Percentiles rank a stretch among this genome's conserved stretches.
Evolutionary conservation across 2,888 invertebrate species (phyloP).

Genomic region (Nudaria mundana): DNA sequence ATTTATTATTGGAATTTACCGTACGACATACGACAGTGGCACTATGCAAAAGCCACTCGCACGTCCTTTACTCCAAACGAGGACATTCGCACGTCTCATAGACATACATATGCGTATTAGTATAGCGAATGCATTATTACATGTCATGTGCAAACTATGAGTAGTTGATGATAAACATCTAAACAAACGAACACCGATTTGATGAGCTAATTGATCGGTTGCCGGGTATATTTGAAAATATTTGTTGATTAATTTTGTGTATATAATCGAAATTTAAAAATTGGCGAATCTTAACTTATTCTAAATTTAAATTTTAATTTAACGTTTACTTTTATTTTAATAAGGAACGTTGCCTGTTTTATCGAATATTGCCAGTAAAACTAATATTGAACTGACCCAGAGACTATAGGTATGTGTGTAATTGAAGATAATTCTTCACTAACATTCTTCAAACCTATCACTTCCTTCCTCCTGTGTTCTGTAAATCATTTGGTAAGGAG

Average conservation of each 20-base stretch:
- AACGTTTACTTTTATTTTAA: too few species aligned
- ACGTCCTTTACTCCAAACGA: slow-evolving; percentile 52
- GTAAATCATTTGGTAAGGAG: too few species aligned
- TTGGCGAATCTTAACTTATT: too few species aligned
- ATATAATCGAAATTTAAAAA: background rate
- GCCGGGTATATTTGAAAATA: slow-evolving; percentile 28
- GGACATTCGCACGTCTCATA: slow-evolving; percentile 55
- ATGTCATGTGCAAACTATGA: slow-evolving; percentile 41
- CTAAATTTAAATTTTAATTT: too few species aligned
- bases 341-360: too few species aligned
- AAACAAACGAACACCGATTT: slow-evolving; percentile 27
- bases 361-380: too few species aligned
- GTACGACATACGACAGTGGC: slow-evolving; percentile 31
- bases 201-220: slow-evolving; percentile 30
- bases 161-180: slow-evolving; percentile 31
- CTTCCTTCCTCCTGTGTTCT: too few species aligned
- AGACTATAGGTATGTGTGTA: too few species aligned
- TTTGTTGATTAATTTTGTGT: slow-evolving; percentile 6
- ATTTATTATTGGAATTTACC: too few species aligned
- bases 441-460: too few species aligned
- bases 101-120: slow-evolving; percentile 42
- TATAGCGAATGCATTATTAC: slow-evolving; percentile 57
- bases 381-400: too few species aligned
- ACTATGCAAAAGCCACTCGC: slow-evolving; percentile 18
- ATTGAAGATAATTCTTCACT: too few species aligned